Evolutionary conservation across 1,140 invertebrate species (phyloP).

Genomic region (Drosophila hydei): DNA sequence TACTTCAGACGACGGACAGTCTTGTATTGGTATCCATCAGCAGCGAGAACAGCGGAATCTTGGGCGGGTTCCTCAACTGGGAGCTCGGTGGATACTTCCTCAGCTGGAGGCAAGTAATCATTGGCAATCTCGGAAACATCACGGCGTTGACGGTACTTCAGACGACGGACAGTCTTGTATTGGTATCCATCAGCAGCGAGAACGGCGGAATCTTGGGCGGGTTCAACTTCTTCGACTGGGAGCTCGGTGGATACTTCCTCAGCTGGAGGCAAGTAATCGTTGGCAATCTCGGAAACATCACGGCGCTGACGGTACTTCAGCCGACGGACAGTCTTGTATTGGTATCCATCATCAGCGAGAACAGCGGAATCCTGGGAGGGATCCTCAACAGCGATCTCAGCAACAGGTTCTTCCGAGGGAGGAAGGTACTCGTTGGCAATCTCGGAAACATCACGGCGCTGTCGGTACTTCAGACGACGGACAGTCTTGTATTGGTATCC

Average conservation of each 20-base stretch:
- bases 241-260: constrained; percentile 48
- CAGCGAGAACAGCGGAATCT: constrained; percentile 18
- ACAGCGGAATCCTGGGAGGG: background rate
- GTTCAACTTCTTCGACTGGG: constrained; percentile 21
- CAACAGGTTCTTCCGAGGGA: background rate
- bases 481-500: background rate
- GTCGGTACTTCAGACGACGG: background rate
- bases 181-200: constrained; percentile 57
- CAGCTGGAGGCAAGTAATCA: constrained; percentile 61
- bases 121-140: constrained; percentile 63
- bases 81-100: background rate
- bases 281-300: constrained; percentile 60
- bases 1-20: constrained; percentile 54
- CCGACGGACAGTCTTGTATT: constrained; percentile 59
- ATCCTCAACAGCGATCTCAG: background rate
- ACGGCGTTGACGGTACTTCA: constrained; percentile 60
- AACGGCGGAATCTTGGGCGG: constrained; percentile 11
- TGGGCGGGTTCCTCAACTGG: background rate
- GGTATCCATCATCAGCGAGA: constrained; percentile 56
- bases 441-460: background rate
- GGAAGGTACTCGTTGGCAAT: background rate
- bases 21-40: constrained; percentile 65
- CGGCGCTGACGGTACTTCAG: constrained; percentile 60
- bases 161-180: constrained; percentile 60
- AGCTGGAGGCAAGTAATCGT: constrained; percentile 62